phyloP scores from a whole-genome alignment of 2,797 vertebrate species.

The Lutjanus campechanus region DNA sequence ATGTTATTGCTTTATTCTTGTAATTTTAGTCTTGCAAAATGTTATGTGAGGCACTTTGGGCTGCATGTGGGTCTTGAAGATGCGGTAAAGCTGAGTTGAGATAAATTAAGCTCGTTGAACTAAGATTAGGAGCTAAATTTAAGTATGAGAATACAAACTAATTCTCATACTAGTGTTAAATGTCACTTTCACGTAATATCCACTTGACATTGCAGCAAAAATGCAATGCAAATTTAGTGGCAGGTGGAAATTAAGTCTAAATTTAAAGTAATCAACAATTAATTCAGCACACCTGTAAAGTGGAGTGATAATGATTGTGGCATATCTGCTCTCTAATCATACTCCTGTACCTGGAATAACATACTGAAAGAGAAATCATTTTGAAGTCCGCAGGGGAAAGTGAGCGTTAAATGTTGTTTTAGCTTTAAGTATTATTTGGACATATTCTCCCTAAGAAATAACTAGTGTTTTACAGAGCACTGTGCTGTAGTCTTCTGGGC shows the following conservation, averaged over 20 bases:
- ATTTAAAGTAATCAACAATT: neutral
- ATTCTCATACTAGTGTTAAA: neutral
- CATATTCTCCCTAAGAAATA: neutral
- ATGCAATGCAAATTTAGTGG: too few species aligned
- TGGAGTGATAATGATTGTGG: too few species aligned
- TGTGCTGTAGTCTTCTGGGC: neutral
- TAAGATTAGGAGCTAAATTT: neutral
- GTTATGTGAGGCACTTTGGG: too few species aligned
- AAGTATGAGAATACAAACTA: neutral
- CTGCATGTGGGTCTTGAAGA: too few species aligned
- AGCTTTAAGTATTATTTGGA: neutral
- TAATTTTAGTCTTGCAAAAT: neutral
- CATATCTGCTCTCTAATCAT: too few species aligned
- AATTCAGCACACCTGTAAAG: neutral
- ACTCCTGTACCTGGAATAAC: neutral
- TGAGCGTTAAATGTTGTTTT: conserved; percentile 5
- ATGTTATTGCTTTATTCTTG: too few species aligned
- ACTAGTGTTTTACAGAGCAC: neutral
- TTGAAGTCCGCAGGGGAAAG: neutral
- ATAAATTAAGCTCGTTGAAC: neutral
- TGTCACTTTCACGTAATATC: neutral
- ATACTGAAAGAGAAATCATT: too few species aligned
- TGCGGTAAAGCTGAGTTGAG: too few species aligned
- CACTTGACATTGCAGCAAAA: neutral
- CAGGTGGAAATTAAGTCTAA: neutral